Conservation (phyloP, 2,888 invertebrate genomes). For the Cantharis flavilabris region DNA sequence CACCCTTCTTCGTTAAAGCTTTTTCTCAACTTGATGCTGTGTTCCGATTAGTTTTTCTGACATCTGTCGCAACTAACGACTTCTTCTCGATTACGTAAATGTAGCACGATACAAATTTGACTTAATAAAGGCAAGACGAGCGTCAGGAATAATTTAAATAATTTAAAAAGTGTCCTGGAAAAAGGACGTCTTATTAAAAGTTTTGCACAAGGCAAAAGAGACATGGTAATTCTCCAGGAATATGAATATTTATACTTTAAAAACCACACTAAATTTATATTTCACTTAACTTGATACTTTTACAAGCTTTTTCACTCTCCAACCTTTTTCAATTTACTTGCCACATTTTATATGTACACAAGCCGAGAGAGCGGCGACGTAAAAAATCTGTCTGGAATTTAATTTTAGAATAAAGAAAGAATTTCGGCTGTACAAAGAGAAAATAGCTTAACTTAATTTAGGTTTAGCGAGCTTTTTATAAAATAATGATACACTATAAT, state of each 20-base stretch:
- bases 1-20: constrained; percentile 40
- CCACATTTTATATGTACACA: background rate
- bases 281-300: constrained; percentile 50
- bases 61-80: constrained; percentile 27
- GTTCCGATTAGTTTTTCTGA: constrained; percentile 28
- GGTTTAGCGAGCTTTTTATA: constrained; percentile 11
- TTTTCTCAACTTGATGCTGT: constrained; percentile 36
- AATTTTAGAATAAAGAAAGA: background rate
- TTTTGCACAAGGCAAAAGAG: constrained; percentile 25
- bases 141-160: background rate
- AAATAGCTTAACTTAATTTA: constrained; percentile 11
- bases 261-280: constrained; percentile 48
- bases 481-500: constrained; percentile 18
- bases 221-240: constrained; percentile 37
- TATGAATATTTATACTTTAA: constrained; percentile 48
- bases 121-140: background rate
- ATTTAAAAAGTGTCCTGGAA: background rate
- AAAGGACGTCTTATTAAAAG: constrained; percentile 5
- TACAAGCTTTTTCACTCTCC: constrained; percentile 53
- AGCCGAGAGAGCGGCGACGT: background rate
- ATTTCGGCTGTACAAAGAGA: background rate
- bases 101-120: background rate
- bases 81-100: constrained; percentile 14
- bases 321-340: constrained; percentile 48
- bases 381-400: background rate